Conservation (phyloP, 2,113 vertebrate genomes). For the Orientallactaga bullata region DNA sequence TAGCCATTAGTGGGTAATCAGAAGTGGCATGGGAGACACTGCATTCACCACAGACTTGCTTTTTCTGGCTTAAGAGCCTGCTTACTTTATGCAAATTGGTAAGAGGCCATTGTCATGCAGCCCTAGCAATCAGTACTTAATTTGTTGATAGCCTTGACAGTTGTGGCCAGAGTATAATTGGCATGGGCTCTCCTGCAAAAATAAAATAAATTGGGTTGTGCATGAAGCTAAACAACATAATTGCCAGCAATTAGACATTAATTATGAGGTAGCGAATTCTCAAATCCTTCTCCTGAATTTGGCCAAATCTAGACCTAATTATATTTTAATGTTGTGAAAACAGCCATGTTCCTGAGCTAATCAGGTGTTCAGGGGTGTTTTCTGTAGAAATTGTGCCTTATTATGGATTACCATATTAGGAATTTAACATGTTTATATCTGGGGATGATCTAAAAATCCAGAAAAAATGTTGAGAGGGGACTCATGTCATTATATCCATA, state of each 20-base stretch:
- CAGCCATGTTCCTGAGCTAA: conserved; percentile 55
- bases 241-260: conserved; percentile 79
- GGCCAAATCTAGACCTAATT: conserved; percentile 70
- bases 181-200: conserved; percentile 56
- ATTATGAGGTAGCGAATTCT: conserved; percentile 67
- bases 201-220: conserved; percentile 72
- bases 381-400: neutral
- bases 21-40: conserved; percentile 53
- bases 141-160: conserved; percentile 76
- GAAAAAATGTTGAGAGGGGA: neutral
- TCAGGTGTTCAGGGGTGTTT: conserved; percentile 59
- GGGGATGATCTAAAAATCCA: neutral
- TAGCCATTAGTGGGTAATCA: conserved; percentile 66
- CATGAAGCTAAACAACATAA: conserved; percentile 77
- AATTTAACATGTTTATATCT: conserved; percentile 55
- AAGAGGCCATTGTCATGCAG: conserved; percentile 61
- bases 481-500: conserved; percentile 50
- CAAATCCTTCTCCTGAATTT: conserved; percentile 62
- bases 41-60: conserved; percentile 56
- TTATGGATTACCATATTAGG: conserved; percentile 10
- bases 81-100: conserved; percentile 73
- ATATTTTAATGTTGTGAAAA: conserved; percentile 72
- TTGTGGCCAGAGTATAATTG: conserved; percentile 76
- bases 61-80: conserved; percentile 45
- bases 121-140: conserved; percentile 69